These are phyloP conservation scores for Rhamphomyia laevipes DNA, from an alignment of 2,888 invertebrate genomes.

Conservation along the genomic window DNA sequence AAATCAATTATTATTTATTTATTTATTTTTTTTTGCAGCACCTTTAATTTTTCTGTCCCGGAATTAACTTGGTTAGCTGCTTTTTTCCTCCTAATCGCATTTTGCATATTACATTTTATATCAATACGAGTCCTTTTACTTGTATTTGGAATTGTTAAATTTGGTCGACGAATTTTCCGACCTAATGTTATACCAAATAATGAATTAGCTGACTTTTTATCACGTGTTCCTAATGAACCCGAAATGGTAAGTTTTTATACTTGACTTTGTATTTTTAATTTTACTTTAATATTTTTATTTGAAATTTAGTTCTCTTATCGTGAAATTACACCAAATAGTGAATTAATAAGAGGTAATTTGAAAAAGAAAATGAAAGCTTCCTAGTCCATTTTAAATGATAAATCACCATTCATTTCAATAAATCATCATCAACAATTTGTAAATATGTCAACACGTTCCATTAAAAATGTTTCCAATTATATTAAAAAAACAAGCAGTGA, in stretches of 20 bases:
- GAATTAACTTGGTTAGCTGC: constrained; percentile 91
- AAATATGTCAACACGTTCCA: constrained; percentile 22
- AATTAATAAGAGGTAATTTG: constrained; percentile 29
- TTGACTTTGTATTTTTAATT: neutral
- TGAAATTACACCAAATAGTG: constrained; percentile 30
- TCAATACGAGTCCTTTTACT: constrained; percentile 82
- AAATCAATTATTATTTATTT: constrained; percentile 4
- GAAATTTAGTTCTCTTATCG: constrained; percentile 29
- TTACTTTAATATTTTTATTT: neutral
- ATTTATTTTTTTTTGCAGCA: constrained; percentile 45
- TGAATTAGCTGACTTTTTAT: constrained; percentile 87
- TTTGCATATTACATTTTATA: constrained; percentile 73
- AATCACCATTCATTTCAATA: constrained; percentile 11
- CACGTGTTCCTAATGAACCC: constrained; percentile 89
- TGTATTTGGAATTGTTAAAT: constrained; percentile 93
- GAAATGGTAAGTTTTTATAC: constrained; percentile 60
- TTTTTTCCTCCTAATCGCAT: constrained; percentile 57
- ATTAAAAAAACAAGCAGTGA: constrained; percentile 30
- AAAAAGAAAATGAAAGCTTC: constrained; percentile 35
- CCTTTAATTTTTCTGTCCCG: constrained; percentile 94
- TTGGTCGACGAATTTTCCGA: constrained; percentile 79
- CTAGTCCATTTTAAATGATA: constrained; percentile 32
- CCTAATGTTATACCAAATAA: constrained; percentile 96
- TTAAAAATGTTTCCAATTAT: constrained; percentile 28
- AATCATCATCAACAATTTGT: constrained; percentile 25